Evolutionary conservation across 2,113 vertebrate species (phyloP), one percentile per base, ranked within the genome.

Genomic region (Dicrurus megarhynchus): DNA sequence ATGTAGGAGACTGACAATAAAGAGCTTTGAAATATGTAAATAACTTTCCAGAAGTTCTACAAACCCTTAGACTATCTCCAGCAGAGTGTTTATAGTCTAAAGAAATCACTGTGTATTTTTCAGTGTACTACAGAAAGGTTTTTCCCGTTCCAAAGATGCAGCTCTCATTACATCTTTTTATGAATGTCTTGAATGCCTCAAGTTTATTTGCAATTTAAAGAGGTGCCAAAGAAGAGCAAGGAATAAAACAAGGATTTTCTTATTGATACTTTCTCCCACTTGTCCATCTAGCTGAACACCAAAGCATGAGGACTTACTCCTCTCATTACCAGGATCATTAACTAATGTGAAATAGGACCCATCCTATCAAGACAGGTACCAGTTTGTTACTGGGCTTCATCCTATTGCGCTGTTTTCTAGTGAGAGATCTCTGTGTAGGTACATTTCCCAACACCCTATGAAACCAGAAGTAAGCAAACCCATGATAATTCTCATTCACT

Each of bases 171-270:
- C 80, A 33, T 50, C 26, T 65, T 92, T 94, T 87, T 63, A 87
- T 73, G 93, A 84, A 92, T 52, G 59, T 69, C 56, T 91, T 2
- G 1, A 69, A 10, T 77, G 49, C 73, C 89, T 70, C 64, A 80
- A 87, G 53, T 75, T 75, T 81, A 64, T 73, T 92, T 63, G 69
- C 53, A 84, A 65, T 90, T 67, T 91, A 95, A 95, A 94, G 67
- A 55, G 73, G 69, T 39, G 84, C 27, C 64, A 82, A 55, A 64
- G 90, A 94, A 94, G 69, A 87, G 77, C 9, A 27, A 21, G 21
- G 39, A 94, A 30, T 65, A 61, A 84, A 70, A 13, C 87, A 73
- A 93, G 35, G 39, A 84, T 87, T 77, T 87, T 95, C 74, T 65
- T 59, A 87, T 10, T 2, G 10, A 55, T 49, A 61, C 24, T 77